phyloP scores from a whole-genome alignment of 2,888 invertebrate species.

The Drosophila sordidula region DNA sequence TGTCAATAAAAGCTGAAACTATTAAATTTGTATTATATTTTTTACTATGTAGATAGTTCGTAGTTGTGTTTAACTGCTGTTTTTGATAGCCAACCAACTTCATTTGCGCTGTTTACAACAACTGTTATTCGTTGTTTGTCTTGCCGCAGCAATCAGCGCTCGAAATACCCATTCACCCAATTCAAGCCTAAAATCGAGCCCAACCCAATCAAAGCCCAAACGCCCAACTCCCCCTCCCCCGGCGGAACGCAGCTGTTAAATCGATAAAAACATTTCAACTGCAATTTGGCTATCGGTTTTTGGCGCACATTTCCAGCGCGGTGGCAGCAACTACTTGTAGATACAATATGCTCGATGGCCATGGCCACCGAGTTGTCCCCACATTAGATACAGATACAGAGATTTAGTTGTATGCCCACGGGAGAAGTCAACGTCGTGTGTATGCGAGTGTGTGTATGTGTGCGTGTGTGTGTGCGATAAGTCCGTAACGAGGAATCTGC shows the following conservation, averaged over 20 bases:
- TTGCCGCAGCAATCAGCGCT: conserved; percentile 42
- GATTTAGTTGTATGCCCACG: conserved; percentile 63
- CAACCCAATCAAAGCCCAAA: background rate
- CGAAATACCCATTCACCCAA: conserved; percentile 1
- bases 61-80: background rate
- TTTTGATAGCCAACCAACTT: background rate
- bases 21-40: no score
- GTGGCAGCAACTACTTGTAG: conserved; percentile 57
- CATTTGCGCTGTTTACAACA: conserved; percentile 23
- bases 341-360: conserved; percentile 61
- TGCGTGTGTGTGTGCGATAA: conserved; percentile 37
- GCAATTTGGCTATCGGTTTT: conserved; percentile 65
- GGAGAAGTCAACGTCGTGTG: conserved; percentile 44
- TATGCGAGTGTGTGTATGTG: conserved; percentile 13
- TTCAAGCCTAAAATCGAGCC: conserved; percentile 4
- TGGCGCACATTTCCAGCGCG: conserved; percentile 5
- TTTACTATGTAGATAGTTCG: background rate
- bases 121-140: conserved; percentile 23
- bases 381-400: conserved; percentile 61
- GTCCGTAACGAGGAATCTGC: conserved; percentile 32
- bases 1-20: no score
- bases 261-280: conserved; percentile 74
- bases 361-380: conserved; percentile 50
- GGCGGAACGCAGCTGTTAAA: conserved; percentile 63
- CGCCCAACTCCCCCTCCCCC: background rate